Percentiles rank a stretch among this genome's conserved stretches.
Conservation (phyloP, 1,140 invertebrate species). For the Ceratina calcarata region DNA sequence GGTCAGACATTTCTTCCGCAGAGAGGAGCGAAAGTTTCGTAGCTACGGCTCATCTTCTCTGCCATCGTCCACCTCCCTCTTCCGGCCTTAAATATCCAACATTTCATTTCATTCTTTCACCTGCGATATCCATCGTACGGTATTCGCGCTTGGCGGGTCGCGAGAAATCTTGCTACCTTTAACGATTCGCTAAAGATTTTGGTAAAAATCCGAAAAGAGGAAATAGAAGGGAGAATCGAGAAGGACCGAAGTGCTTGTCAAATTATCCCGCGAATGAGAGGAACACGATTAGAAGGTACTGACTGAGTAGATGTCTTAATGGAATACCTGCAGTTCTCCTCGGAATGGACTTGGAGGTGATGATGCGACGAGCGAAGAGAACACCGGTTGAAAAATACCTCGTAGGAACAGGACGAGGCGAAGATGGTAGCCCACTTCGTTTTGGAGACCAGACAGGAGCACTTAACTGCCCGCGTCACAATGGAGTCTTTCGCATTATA, state of each 20-base stretch:
- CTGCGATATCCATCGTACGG: conserved; percentile 9
- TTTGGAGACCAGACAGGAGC: conserved; percentile 71
- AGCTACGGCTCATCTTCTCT: conserved; percentile 46
- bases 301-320: background rate
- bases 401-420: conserved; percentile 22
- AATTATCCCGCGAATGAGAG: background rate
- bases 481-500: conserved; percentile 78
- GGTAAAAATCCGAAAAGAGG: background rate
- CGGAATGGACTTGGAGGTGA: conserved; percentile 51
- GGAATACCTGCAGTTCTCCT: conserved; percentile 9
- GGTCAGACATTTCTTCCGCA: conserved; percentile 70
- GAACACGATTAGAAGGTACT: background rate
- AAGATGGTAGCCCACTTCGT: conserved; percentile 66
- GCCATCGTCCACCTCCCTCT: background rate
- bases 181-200: background rate
- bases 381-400: conserved; percentile 2
- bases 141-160: conserved; percentile 24
- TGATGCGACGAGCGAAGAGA: conserved; percentile 39
- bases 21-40: conserved; percentile 58
- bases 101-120: conserved; percentile 45
- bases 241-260: no score
- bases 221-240: background rate
- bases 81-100: conserved; percentile 50
- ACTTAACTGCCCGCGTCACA: conserved; percentile 78
- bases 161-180: background rate